Evolutionary conservation across 2,888 invertebrate species (phyloP).

Genomic region (Cynaeus angustus): DNA sequence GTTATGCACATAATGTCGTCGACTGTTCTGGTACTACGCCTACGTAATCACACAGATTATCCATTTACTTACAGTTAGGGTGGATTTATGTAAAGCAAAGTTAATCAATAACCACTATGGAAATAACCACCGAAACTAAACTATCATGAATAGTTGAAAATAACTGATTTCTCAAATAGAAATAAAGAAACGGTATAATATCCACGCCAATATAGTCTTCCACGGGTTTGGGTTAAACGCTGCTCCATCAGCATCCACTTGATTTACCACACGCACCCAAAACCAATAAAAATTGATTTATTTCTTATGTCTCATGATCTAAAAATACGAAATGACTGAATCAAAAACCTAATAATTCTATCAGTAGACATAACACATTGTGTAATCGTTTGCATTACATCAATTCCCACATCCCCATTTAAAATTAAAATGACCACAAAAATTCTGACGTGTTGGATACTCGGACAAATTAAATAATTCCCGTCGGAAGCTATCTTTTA

Average conservation of each 20-base stretch:
- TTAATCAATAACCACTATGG: constrained; percentile 33
- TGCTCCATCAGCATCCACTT: background rate
- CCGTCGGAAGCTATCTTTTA: constrained; percentile 27
- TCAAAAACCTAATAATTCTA: constrained; percentile 10
- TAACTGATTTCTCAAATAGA: background rate
- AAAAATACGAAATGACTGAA: constrained; percentile 45
- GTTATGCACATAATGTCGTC: constrained; percentile 23
- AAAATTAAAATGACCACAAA: constrained; percentile 24
- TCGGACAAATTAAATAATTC: constrained; percentile 30
- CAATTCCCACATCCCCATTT: constrained; percentile 24
- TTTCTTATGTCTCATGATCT: constrained; percentile 31
- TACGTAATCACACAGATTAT: constrained; percentile 34
- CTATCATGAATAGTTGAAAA: background rate
- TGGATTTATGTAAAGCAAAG: constrained; percentile 36
- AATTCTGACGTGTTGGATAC: constrained; percentile 20
- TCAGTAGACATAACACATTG: constrained; percentile 12
- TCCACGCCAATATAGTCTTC: no score
- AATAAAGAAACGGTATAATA: no score
- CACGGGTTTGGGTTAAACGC: background rate
- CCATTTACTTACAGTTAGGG: constrained; percentile 35
- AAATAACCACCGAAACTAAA: constrained; percentile 23
- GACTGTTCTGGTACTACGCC: constrained; percentile 29
- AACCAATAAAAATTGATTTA: constrained; percentile 24
- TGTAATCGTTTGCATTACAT: constrained; percentile 16
- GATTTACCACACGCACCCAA: constrained; percentile 3